Evolutionary conservation across 53 echinoderm and acorn worm species (phyloP).

Genomic region (Luidia sarsii): DNA sequence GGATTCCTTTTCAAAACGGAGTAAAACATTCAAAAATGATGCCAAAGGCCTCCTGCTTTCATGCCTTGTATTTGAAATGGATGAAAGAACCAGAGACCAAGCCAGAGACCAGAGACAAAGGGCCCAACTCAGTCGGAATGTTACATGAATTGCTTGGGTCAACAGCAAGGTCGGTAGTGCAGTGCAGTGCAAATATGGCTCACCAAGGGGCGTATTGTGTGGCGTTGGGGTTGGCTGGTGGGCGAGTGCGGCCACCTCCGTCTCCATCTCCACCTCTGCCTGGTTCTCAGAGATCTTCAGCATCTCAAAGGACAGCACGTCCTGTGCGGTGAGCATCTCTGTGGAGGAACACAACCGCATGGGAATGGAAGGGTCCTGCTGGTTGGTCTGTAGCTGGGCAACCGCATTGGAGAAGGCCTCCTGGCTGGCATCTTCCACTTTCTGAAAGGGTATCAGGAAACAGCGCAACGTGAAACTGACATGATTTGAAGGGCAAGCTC

Average conservation of each 20-base stretch:
- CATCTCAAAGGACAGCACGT: constrained; percentile 96
- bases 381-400: constrained; percentile 81
- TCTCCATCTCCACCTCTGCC: constrained; percentile 62
- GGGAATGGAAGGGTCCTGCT: constrained; percentile 65
- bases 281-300: constrained; percentile 77
- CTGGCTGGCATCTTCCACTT: constrained; percentile 29
- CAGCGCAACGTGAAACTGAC: too few species aligned
- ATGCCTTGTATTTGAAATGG: too few species aligned
- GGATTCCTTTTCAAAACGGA: too few species aligned
- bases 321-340: constrained; percentile 89
- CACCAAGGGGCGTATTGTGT: constrained; percentile 96
- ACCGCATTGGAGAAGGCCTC: constrained; percentile 70
- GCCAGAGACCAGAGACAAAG: too few species aligned
- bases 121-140: too few species aligned
- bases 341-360: constrained; percentile 79
- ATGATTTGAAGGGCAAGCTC: too few species aligned
- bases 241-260: constrained; percentile 60
- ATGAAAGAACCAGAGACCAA: too few species aligned
- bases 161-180: too few species aligned
- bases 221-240: constrained; percentile 82
- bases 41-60: too few species aligned
- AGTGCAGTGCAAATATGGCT: constrained; percentile 6
- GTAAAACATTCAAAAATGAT: too few species aligned
- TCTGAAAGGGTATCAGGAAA: constrained; percentile 8
- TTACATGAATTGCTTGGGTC: too few species aligned